Evolutionary conservation across 2,113 vertebrate species (phyloP).

Genomic region (Tetrao urogallus): DNA sequence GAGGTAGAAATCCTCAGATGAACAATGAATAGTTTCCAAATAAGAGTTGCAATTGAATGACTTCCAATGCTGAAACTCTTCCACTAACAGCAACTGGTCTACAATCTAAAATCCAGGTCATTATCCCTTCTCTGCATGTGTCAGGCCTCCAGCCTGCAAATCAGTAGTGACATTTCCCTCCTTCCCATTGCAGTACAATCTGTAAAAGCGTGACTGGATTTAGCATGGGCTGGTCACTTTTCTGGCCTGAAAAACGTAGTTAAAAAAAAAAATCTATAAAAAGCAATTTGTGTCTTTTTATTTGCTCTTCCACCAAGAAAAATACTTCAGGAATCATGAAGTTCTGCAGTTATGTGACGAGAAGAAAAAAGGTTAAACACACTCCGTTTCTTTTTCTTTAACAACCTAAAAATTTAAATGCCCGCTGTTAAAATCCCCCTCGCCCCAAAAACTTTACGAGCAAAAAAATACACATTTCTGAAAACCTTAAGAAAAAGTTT

Average conservation of each 20-base stretch:
- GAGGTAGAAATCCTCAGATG: neutral
- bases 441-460: neutral
- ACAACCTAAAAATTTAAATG: neutral
- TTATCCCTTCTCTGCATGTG: neutral
- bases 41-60: neutral
- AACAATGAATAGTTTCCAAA: neutral
- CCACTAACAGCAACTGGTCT: neutral
- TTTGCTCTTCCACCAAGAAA: neutral
- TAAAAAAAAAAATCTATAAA: neutral
- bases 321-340: neutral
- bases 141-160: neutral
- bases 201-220: neutral
- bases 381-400: neutral
- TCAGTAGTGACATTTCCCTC: neutral
- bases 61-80: neutral
- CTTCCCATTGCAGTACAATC: neutral
- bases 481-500: neutral
- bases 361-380: neutral
- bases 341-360: neutral
- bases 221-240: neutral
- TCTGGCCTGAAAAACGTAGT: neutral
- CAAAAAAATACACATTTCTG: neutral
- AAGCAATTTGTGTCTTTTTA: rapidly evolving
- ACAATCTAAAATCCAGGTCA: neutral
- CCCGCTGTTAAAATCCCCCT: neutral